Conservation (phyloP, 2,113 vertebrate species). For the Cyprinodon brontotheroides region DNA sequence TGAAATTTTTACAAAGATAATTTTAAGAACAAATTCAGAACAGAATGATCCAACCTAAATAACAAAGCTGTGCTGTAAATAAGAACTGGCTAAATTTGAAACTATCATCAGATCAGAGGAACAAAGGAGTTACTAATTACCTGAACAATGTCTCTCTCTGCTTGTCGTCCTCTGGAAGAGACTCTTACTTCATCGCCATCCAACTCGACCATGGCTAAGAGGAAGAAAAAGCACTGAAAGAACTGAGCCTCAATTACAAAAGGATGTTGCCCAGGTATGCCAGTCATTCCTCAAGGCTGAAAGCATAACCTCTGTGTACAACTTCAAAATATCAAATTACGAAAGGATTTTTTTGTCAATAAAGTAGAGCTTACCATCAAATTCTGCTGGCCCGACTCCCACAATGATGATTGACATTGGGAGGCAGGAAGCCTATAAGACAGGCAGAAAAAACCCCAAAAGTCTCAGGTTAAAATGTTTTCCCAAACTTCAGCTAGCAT, state of each 20-base stretch:
- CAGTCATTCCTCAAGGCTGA: rapidly evolving
- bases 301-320: background rate
- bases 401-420: slow-evolving; percentile 97
- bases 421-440: slow-evolving; percentile 85
- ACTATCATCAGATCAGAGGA: background rate
- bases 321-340: background rate
- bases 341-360: background rate
- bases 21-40: background rate
- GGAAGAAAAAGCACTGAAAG: slow-evolving; percentile 10
- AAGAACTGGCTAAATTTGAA: background rate
- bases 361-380: slow-evolving; percentile 84
- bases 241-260: background rate
- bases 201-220: slow-evolving; percentile 92
- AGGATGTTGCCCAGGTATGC: background rate
- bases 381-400: slow-evolving; percentile 93
- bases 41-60: background rate
- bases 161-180: slow-evolving; percentile 93
- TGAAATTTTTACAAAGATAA: background rate
- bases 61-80: background rate
- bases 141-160: slow-evolving; percentile 98
- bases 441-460: background rate
- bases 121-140: slow-evolving; percentile 62
- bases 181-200: slow-evolving; percentile 95
- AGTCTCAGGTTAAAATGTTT: background rate
- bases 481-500: too few species aligned